Evolutionary conservation across 2,888 invertebrate species (phyloP), one percentile per base, ranked within the genome.

Genomic region (Embidobia sp.): DNA sequence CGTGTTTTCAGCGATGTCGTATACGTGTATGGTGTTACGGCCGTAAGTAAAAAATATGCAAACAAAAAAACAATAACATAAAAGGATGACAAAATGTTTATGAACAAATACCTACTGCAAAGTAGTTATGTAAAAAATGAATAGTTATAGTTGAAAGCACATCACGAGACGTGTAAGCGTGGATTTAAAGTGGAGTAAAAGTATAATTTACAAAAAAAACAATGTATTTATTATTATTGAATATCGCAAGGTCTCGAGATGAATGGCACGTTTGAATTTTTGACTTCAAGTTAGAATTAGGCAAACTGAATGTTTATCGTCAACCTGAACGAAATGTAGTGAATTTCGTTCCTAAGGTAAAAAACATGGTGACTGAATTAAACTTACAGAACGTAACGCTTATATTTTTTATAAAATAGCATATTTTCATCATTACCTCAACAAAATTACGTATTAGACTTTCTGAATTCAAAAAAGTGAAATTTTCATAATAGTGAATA

Each of bases 181-280:
- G 81, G 70, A 75, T 78, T 74, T 78, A 77, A 75, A 81, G 15
- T 80, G 79, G 80, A 82, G 82, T 82, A 82, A 81, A 81, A 70
- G 72, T 83, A 82, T 82, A 78, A 83, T 83, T 83, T 83, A 80
- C 81, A 83, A 83, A 59, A 74, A 70, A n/a, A n/a, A n/a, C n/a
- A n/a, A 74, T 81, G 77, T 82, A 78, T 79, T 78, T 80, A 79
- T 72, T 72, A 61, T 72, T 72, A 66, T 61, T 51, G 10, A 66
- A 44, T 13, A 40, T 15, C n/a, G 42, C 11, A 31, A 53, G n/a
- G n/a, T 48, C 31, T 26, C 18, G 33, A 18, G 19, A 18, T 37
- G 37, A 37, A 42, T 4, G 49, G 26, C 2, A 11, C 15, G 53
- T 48, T n/a, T 33, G 29, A 46, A 61, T 10, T 53, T 55, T 27